phyloP scores from a whole-genome alignment of 1,140 invertebrate genomes.

The Cardiocondyla obscurior region DNA sequence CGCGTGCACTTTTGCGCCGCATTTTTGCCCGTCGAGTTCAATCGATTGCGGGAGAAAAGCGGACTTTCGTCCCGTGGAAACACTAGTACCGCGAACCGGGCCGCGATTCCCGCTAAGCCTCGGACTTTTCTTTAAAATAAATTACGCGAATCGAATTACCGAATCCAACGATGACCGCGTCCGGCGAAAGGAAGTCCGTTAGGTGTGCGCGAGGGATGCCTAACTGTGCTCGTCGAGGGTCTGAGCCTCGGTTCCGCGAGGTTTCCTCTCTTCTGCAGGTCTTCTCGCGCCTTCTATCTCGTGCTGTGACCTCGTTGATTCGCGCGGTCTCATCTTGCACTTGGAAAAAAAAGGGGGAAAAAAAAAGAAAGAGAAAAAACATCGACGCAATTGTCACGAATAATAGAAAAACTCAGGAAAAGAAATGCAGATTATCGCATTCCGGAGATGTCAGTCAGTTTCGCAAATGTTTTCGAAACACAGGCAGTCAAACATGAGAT shows the following conservation, averaged over 20 bases:
- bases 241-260: slow-evolving; percentile 80
- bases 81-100: slow-evolving; percentile 15
- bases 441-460: not conserved
- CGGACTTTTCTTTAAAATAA: slow-evolving; percentile 30
- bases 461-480: not conserved
- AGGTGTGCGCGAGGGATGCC: slow-evolving; percentile 79
- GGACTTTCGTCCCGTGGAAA: no score
- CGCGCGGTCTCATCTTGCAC: slow-evolving; percentile 70
- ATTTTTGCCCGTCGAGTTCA: not conserved
- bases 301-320: slow-evolving; percentile 75
- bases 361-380: no score
- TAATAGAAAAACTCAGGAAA: not conserved
- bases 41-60: not conserved
- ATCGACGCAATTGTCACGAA: not conserved
- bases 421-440: not conserved
- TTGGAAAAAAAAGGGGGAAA: no score
- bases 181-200: slow-evolving; percentile 81
- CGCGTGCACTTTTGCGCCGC: not conserved
- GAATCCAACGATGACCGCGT: slow-evolving; percentile 69
- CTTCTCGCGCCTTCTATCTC: slow-evolving; percentile 79
- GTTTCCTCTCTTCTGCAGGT: slow-evolving; percentile 83
- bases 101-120: slow-evolving; percentile 40
- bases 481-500: not conserved
- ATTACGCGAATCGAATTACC: slow-evolving; percentile 72
- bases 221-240: slow-evolving; percentile 71